A percentile compares a stretch with the other conserved stretches of the same genome.
Evolutionary conservation across 2,113 vertebrate genomes (phyloP).

Genomic region (Pelusios castaneus): DNA sequence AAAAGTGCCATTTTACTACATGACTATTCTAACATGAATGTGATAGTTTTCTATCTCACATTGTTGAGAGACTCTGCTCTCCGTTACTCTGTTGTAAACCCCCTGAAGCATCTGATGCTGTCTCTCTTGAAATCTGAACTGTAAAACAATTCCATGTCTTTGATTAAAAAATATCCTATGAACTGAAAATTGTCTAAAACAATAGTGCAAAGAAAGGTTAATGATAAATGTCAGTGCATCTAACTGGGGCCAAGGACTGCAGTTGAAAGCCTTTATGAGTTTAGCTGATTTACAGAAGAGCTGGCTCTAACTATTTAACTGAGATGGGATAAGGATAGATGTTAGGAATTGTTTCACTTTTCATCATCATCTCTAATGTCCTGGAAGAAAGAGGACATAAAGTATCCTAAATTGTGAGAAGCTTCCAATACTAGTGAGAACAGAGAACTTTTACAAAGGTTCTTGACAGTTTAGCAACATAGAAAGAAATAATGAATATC

Average conservation of each 20-base stretch:
- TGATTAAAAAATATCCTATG: neutral
- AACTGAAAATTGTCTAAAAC: neutral
- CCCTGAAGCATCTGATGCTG: neutral
- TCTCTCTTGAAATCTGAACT: neutral
- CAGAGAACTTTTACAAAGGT: neutral
- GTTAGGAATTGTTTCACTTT: conserved; percentile 2
- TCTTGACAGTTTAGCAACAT: neutral
- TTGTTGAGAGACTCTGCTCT: neutral
- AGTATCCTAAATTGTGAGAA: neutral
- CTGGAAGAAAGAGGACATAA: neutral
- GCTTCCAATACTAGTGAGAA: neutral
- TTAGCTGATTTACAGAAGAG: neutral
- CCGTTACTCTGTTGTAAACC: neutral
- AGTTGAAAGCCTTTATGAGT: neutral
- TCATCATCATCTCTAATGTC: neutral
- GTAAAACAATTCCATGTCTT: neutral
- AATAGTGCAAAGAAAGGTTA: neutral
- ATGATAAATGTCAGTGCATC: neutral
- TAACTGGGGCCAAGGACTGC: neutral
- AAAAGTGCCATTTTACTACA: neutral
- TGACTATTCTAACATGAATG: neutral
- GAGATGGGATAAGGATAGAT: neutral
- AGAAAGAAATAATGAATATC: neutral
- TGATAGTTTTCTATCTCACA: neutral
- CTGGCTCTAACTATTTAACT: neutral